A percentile compares a stretch with the other conserved stretches of the same genome.
Evolutionary conservation across 2,797 vertebrate genomes (phyloP).

Genomic region (Peromyscus aztecus): DNA sequence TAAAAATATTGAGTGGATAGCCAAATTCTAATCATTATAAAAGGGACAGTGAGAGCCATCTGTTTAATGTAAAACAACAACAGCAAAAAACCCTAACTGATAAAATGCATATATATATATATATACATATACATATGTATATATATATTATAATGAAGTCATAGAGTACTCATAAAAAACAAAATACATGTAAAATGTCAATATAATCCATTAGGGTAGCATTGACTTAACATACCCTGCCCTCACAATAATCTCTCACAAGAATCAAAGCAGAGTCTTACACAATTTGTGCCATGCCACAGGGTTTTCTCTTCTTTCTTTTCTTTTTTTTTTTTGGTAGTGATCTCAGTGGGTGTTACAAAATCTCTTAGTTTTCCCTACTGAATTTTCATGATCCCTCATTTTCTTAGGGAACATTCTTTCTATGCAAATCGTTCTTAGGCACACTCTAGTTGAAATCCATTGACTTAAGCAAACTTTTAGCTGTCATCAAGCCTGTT

Average conservation of each 20-base stretch:
- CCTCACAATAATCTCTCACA: conserved; percentile 49
- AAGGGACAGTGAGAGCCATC: conserved; percentile 80
- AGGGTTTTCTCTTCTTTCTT: not conserved
- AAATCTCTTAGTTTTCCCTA: conserved; percentile 38
- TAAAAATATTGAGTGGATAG: conserved; percentile 89
- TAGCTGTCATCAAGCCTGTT: not conserved
- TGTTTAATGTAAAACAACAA: conserved; percentile 77
- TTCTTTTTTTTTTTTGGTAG: conserved; percentile 39
- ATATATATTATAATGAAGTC: conserved; percentile 69
- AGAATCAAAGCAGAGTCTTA: conserved; percentile 7
- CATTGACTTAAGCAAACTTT: conserved; percentile 33
- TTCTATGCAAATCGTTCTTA: conserved; percentile 52
- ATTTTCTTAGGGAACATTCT: conserved; percentile 15
- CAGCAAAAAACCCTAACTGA: conserved; percentile 62
- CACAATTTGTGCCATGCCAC: not conserved
- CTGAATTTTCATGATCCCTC: conserved; percentile 49
- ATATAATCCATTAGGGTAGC: conserved; percentile 45
- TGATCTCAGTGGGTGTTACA: not conserved
- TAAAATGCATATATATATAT: conserved; percentile 84
- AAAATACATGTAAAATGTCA: conserved; percentile 63
- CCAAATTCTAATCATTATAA: conserved; percentile 89
- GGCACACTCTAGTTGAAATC: not conserved
- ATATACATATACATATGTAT: conserved; percentile 69
- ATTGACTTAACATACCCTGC: conserved; percentile 54
- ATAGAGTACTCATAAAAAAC: conserved; percentile 61